Evolutionary conservation across 2,888 invertebrate species (phyloP).

Genomic region (Ophion slaviceki): DNA sequence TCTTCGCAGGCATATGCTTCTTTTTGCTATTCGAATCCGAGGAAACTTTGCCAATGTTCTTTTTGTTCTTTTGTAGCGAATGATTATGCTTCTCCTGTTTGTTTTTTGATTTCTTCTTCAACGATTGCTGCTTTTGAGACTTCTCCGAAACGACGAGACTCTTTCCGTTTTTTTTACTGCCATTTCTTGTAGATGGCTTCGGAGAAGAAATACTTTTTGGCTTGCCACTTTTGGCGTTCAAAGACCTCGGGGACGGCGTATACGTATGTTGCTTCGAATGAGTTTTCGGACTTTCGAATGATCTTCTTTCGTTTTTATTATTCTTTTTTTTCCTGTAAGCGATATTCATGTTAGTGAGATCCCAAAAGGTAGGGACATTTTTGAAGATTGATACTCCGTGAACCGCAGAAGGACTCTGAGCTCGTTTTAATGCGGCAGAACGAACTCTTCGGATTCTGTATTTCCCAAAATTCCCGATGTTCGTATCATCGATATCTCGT

Average conservation of each 20-base stretch:
- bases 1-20: constrained; percentile 6
- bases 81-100: constrained; percentile 13
- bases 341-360: constrained; percentile 38
- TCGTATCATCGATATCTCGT: constrained; percentile 56
- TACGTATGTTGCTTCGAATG: background rate
- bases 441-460: constrained; percentile 50
- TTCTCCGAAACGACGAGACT: too few species aligned
- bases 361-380: constrained; percentile 32
- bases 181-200: constrained; percentile 2
- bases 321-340: constrained; percentile 23
- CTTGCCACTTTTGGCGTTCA: background rate
- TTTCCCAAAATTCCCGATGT: constrained; percentile 41
- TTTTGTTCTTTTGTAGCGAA: constrained; percentile 11
- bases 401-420: constrained; percentile 12
- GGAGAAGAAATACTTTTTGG: background rate
- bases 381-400: constrained; percentile 9
- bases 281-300: background rate
- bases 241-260: background rate
- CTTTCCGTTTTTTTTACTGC: constrained; percentile 7
- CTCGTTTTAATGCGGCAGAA: constrained; percentile 34
- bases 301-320: background rate
- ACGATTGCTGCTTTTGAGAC: background rate
- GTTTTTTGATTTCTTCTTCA: constrained; percentile 3
- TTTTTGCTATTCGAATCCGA: constrained; percentile 1
- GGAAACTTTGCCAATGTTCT: background rate